phyloP scores from a whole-genome alignment of 2,797 vertebrate species.

The Phalanger gymnotis region DNA sequence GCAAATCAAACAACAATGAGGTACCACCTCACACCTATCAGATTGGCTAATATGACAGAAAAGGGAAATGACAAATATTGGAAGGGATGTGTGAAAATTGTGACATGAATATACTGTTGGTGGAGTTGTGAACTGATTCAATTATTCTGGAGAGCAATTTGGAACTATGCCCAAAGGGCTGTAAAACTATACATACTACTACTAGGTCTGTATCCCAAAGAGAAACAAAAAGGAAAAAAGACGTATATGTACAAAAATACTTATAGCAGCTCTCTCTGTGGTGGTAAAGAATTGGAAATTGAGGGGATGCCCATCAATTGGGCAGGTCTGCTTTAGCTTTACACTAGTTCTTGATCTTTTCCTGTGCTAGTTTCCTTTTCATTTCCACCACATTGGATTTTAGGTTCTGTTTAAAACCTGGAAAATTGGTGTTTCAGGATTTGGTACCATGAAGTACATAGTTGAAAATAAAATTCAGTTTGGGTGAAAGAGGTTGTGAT shows the following conservation, averaged over 20 bases:
- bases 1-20: background rate
- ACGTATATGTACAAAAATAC: background rate
- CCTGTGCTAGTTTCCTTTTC: slow-evolving; percentile 63
- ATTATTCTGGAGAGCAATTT: background rate
- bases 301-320: too few relatives aligned
- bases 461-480: slow-evolving; percentile 38
- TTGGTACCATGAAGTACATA: slow-evolving; percentile 38
- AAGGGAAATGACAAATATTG: background rate
- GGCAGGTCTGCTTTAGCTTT: slow-evolving; percentile 99
- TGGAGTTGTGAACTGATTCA: background rate
- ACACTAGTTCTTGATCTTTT: slow-evolving; percentile 84
- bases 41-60: background rate
- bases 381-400: slow-evolving; percentile 79
- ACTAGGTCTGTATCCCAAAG: background rate
- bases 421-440: slow-evolving; percentile 81
- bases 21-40: background rate
- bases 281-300: background rate
- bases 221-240: background rate
- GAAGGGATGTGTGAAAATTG: background rate
- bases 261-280: background rate
- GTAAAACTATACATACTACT: background rate
- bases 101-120: background rate
- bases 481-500: slow-evolving; percentile 39
- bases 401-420: slow-evolving; percentile 87
- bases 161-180: background rate